phyloP scores from a whole-genome alignment of 2,888 invertebrate genomes.

The Leptopilina syphax region DNA sequence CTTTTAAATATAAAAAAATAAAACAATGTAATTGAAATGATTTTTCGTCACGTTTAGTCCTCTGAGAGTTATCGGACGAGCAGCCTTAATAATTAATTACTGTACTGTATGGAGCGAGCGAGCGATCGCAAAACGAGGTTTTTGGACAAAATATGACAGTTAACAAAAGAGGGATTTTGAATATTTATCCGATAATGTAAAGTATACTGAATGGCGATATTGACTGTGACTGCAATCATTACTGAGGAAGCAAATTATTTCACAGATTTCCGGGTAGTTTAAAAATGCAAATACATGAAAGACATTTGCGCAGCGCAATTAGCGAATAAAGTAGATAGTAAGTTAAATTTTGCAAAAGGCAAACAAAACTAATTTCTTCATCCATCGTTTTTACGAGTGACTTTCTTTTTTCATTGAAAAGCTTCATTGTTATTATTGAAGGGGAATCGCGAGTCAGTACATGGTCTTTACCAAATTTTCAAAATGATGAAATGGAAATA shows the following conservation, averaged over 20 bases:
- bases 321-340: constrained; percentile 17
- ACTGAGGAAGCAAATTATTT: constrained; percentile 57
- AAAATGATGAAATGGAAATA: background rate
- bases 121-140: constrained; percentile 43
- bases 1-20: constrained; percentile 10
- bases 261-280: constrained; percentile 25
- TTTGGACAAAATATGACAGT: constrained; percentile 49
- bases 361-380: constrained; percentile 13
- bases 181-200: constrained; percentile 57
- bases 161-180: constrained; percentile 59
- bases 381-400: constrained; percentile 12
- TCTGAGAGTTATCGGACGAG: constrained; percentile 73
- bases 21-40: constrained; percentile 44
- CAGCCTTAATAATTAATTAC: constrained; percentile 67
- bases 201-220: constrained; percentile 63
- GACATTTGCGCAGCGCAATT: constrained; percentile 12
- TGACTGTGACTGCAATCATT: constrained; percentile 77
- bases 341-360: background rate
- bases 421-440: constrained; percentile 10
- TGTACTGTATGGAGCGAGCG: constrained; percentile 46
- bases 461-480: constrained; percentile 34
- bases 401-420: background rate
- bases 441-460: constrained; percentile 5
- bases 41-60: constrained; percentile 71
- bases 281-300: background rate